Evolutionary conservation across 2,113 vertebrate species (phyloP), one percentile per base, ranked within the genome.

Genomic region (Platanista minor): DNA sequence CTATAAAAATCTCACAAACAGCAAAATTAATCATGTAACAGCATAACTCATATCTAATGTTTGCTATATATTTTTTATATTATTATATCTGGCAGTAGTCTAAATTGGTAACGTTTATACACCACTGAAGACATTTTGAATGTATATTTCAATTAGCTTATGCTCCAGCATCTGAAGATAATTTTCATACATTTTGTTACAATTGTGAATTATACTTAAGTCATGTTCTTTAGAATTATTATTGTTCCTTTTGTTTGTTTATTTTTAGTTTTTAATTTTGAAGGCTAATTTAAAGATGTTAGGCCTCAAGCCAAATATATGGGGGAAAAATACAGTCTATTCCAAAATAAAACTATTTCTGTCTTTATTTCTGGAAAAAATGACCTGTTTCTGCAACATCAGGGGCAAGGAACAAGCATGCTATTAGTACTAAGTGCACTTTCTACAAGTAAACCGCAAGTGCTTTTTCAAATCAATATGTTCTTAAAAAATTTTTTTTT

Each of bases 361-460:
- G n/a, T 41, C 29, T 94, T 77, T 78, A 86, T 88, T 90, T 96
- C 81, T 96, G 72, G 64, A 54, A 66, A 66, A 93, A 92, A 77
- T 31, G 11, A 25, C 85, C 71, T 91, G 15, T 78, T 92, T 94
- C 82, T 83, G 4, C 88, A 96, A 88, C 29, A 91, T 96, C n/a
- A 90, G 41, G 33, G 49, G 12, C 80, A 86, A 92, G 29, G 29
- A 90, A 71, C 84, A 92, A 92, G 49, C 18, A 90, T 80, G 86
- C 84, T 90, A 62, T 97, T 96, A 95, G 46, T 27, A 62, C 87
- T 78, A 97, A 97, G 91, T 83, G 85, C 18, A 18, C 41, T 96
- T 92, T 87, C 74, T 59, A 64, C 69, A 87, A 87, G 59, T 21
- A 97, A 92, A 97, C 41, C 90, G 92, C 91, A 94, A 93, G 88